phyloP scores from a whole-genome alignment of 2,113 vertebrate species.

The Macaca mulatta region DNA sequence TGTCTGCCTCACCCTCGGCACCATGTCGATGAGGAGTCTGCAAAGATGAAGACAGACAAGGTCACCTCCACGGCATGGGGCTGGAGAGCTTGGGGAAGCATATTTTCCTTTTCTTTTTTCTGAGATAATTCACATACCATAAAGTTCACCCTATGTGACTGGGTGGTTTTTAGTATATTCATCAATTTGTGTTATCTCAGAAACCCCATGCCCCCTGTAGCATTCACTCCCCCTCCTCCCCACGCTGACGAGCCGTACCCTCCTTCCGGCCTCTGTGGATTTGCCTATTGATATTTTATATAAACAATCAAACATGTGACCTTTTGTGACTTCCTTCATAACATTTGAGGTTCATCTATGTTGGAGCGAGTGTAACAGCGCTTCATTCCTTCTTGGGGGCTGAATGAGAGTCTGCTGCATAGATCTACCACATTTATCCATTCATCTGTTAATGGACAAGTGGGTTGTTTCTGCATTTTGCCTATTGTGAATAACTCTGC shows the following conservation, averaged over 20 bases:
- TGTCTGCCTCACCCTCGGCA: constrained; percentile 94
- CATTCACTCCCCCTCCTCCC: background rate
- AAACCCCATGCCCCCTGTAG: background rate
- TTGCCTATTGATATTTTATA: background rate
- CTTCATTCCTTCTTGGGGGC: background rate
- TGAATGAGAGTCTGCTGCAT: background rate
- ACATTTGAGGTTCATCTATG: background rate
- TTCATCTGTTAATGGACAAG: no score
- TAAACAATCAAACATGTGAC: rapidly evolving
- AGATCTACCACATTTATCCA: background rate
- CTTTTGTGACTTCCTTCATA: background rate
- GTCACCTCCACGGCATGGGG: background rate
- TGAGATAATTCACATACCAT: background rate
- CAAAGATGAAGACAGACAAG: background rate
- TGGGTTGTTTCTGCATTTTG: background rate
- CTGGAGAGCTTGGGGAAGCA: background rate
- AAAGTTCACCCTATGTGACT: background rate
- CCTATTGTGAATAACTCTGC: background rate
- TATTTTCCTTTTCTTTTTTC: background rate
- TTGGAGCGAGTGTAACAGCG: rapidly evolving
- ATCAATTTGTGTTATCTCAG: background rate
- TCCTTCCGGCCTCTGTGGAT: background rate
- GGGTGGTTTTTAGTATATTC: background rate
- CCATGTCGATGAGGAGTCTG: constrained; percentile 95
- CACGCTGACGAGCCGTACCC: background rate